phyloP scores from a whole-genome alignment of 2,888 invertebrate genomes.

The Melikaiella ostensackeni region DNA sequence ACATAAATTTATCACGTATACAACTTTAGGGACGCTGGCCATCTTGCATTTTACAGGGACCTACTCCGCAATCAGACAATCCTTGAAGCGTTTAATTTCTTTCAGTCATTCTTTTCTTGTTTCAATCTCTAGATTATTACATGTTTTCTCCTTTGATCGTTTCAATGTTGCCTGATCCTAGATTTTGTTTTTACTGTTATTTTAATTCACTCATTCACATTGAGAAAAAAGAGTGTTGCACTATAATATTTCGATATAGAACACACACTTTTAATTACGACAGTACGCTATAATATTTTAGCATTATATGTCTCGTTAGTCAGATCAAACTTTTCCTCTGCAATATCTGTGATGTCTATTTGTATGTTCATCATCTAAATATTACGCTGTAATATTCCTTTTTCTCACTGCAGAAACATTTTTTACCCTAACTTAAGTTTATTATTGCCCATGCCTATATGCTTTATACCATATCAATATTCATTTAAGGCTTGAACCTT shows the following conservation, averaged over 20 bases:
- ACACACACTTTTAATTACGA: neutral
- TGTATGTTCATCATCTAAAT: neutral
- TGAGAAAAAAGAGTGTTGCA: constrained; percentile 21
- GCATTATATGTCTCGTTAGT: neutral
- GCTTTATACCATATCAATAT: constrained; percentile 22
- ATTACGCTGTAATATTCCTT: constrained; percentile 4
- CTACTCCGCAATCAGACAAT: constrained; percentile 77
- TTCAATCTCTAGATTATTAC: constrained; percentile 55
- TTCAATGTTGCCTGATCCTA: constrained; percentile 81
- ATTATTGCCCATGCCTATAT: constrained; percentile 8
- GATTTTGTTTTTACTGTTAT: constrained; percentile 78
- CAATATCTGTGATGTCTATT: neutral
- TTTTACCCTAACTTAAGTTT: constrained; percentile 6
- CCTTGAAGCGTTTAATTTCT: constrained; percentile 75
- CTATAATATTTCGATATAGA: neutral
- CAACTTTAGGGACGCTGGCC: constrained; percentile 78
- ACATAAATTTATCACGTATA: constrained; percentile 68
- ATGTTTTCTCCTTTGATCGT: constrained; percentile 78
- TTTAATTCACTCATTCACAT: constrained; percentile 57
- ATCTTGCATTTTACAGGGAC: constrained; percentile 78
- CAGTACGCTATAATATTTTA: neutral
- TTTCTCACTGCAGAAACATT: constrained; percentile 28
- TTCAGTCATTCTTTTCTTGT: constrained; percentile 54
- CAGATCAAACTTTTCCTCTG: neutral
- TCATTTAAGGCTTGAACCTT: constrained; percentile 3